Evolutionary conservation across 2,113 vertebrate species (phyloP).

Genomic region (Cyprinodon variegatus): DNA sequence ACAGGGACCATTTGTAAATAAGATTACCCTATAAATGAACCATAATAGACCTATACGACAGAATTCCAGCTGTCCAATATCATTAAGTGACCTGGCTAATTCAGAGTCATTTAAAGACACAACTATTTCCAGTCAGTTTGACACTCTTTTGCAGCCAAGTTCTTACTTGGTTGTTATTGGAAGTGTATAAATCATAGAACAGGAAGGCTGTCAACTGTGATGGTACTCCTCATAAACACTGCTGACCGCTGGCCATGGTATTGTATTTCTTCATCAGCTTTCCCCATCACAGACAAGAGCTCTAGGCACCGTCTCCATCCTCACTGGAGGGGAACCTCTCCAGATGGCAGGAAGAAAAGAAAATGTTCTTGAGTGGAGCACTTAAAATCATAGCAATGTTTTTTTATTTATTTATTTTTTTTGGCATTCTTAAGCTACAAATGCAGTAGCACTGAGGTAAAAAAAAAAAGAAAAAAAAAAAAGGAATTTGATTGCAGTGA

Average conservation of each 20-base stretch:
- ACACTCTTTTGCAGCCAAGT: constrained; percentile 53
- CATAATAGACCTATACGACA: constrained; percentile 5
- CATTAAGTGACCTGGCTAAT: constrained; percentile 40
- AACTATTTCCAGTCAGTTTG: constrained; percentile 58
- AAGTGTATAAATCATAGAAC: constrained; percentile 77
- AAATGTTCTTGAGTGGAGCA: constrained; percentile 26
- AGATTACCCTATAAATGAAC: constrained; percentile 12
- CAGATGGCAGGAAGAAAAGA: constrained; percentile 38
- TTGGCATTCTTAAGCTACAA: constrained; percentile 46
- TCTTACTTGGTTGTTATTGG: constrained; percentile 59
- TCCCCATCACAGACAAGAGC: constrained; percentile 53
- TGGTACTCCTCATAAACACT: constrained; percentile 76
- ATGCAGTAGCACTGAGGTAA: constrained; percentile 43
- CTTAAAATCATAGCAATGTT: constrained; percentile 56
- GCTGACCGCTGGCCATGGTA: constrained; percentile 67
- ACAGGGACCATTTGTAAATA: constrained; percentile 9
- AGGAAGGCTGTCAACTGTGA: constrained; percentile 74
- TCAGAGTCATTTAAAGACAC: constrained; percentile 64
- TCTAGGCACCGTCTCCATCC: constrained; percentile 43
- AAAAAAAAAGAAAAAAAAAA: constrained; percentile 18
- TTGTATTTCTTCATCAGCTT: constrained; percentile 70
- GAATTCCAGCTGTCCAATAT: constrained; percentile 37
- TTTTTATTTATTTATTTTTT: constrained; percentile 1
- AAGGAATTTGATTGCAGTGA: constrained; percentile 65
- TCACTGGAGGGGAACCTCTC: constrained; percentile 26